These are phyloP conservation scores for Cromileptes altivelis DNA, from an alignment of 2,113 vertebrate genomes.

Conservation along the genomic window DNA sequence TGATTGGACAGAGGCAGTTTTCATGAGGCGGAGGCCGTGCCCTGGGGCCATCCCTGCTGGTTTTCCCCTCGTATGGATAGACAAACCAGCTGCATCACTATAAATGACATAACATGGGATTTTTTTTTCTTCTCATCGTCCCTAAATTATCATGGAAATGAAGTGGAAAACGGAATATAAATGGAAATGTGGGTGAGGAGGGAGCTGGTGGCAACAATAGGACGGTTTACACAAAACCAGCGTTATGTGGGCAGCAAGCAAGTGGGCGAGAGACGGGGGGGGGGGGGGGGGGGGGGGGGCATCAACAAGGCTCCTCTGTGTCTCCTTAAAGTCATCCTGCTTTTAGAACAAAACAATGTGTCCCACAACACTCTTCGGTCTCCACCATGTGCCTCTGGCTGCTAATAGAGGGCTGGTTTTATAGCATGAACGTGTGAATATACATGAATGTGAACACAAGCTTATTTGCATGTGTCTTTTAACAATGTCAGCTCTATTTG, in stretches of 20 bases:
- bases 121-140: constrained; percentile 55
- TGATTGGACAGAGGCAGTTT: constrained; percentile 66
- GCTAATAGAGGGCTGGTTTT: constrained; percentile 36
- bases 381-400: constrained; percentile 49
- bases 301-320: constrained; percentile 83
- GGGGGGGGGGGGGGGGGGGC: constrained; percentile 55
- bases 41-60: constrained; percentile 45
- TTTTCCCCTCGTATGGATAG: constrained; percentile 61
- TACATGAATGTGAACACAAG: constrained; percentile 27
- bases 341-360: constrained; percentile 73
- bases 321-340: constrained; percentile 64
- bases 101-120: constrained; percentile 78
- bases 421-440: constrained; percentile 20
- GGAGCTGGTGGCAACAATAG: constrained; percentile 73
- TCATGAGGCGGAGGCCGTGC: constrained; percentile 56
- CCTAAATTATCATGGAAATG: constrained; percentile 82
- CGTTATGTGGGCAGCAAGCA: constrained; percentile 54
- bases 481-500: background rate
- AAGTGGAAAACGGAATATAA: constrained; percentile 81
- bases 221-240: constrained; percentile 76
- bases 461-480: background rate
- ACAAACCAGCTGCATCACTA: constrained; percentile 80
- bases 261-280: constrained; percentile 26
- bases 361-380: constrained; percentile 59
- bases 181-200: constrained; percentile 80